Evolutionary conservation across 1,140 invertebrate genomes (phyloP), one percentile per base, ranked within the genome.

Genomic region (Heliconius himera): DNA sequence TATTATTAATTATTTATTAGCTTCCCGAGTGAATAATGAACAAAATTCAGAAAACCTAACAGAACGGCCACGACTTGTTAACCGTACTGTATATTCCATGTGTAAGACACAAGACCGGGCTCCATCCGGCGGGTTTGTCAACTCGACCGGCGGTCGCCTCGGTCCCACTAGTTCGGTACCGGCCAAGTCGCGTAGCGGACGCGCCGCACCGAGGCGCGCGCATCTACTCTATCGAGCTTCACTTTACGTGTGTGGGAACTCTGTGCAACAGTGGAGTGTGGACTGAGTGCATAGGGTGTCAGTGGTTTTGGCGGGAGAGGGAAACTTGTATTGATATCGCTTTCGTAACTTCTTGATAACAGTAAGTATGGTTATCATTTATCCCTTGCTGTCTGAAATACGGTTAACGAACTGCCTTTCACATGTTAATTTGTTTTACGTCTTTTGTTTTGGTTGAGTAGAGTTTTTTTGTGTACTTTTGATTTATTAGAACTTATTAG

Each of bases 281-380:
- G 81, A 87, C 83, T 84, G 74, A 85, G 89, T 92, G 88, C 82
- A 83, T 26, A 81, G 81, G 83, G 84, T 87, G 83, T 84, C 78
- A 84, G 84, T 84, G 82, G 82, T 89, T 89, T 89, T 90, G 89
- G 88, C 87, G 88, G 89, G 89, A 90, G 84, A 86, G 81, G 85
- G 81, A 87, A 89, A 87, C 85, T 89, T 88, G 82, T 79, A 88
- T 84, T 89, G 90, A 90, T 91, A 90, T 85, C 82, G 83, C 85
- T 88, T 90, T 90, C 86, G 90, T 89, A 89, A 90, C 90, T 90
- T 83, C 89, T 87, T 90, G 92, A 93, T 94, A 93, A 92, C 88
- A 91, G 92, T 94, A 84, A 94, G 91, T 94, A 88, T 81, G 26
- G 51, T 77, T 87, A 85, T 83, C 80, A 85, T 88, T 87, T 86